Conservation (phyloP, 2,797 vertebrate species). For the Ceryle rudis region DNA sequence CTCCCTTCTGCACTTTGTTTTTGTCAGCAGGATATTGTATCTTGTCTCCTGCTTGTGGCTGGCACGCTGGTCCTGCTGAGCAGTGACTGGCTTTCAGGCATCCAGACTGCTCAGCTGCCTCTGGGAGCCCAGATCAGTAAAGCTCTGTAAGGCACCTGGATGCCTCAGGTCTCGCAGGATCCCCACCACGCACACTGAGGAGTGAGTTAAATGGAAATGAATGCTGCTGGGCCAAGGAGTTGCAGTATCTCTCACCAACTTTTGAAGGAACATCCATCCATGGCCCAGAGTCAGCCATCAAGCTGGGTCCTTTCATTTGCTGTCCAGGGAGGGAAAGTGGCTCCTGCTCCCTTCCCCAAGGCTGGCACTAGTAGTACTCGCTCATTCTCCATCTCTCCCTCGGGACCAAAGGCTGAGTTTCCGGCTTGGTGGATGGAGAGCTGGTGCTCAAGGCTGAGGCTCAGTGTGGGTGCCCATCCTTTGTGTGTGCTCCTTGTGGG, state of each 20-base stretch:
- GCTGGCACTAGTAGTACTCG: background rate
- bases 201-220: background rate
- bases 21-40: background rate
- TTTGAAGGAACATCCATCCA: accelerated
- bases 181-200: accelerated
- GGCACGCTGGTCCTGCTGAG: background rate
- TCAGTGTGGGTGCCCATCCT: accelerated
- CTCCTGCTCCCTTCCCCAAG: background rate
- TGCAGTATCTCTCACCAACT: background rate
- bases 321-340: accelerated
- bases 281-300: accelerated
- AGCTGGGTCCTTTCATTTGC: background rate
- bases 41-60: background rate
- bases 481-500: background rate
- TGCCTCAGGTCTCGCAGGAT: background rate
- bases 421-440: background rate
- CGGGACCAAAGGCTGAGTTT: background rate
- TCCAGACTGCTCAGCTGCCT: background rate
- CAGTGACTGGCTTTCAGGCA: accelerated
- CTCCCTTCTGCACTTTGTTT: background rate
- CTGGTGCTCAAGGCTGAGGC: accelerated
- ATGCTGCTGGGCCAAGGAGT: background rate
- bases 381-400: background rate
- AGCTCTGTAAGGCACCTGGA: background rate
- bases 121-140: background rate